Conservation (phyloP, 2,797 vertebrate species). For the Schizopygopsis malacanthus region DNA sequence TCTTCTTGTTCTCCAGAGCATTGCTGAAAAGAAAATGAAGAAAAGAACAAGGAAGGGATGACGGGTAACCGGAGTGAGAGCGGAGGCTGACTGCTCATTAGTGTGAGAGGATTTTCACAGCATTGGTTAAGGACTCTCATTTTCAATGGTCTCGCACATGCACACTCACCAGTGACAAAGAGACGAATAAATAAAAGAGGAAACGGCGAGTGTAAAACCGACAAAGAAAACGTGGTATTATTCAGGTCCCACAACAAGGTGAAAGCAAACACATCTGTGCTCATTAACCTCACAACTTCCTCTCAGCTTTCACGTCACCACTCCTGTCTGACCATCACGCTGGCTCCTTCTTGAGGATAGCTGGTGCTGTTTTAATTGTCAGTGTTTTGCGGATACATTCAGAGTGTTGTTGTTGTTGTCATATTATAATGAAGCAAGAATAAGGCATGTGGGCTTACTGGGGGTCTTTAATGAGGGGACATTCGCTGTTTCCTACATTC, state of each 20-base stretch:
- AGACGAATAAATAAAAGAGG: slow-evolving; percentile 28
- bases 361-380: slow-evolving; percentile 12
- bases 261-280: slow-evolving; percentile 26
- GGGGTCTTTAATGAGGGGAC: slow-evolving; percentile 23
- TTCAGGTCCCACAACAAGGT: slow-evolving; percentile 11
- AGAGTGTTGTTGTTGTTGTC: slow-evolving; percentile 15
- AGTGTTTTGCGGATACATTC: slow-evolving; percentile 13
- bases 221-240: slow-evolving; percentile 6
- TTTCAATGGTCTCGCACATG: slow-evolving; percentile 4
- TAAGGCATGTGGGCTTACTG: neutral
- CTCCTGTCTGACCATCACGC: neutral
- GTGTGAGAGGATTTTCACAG: neutral
- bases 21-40: slow-evolving; percentile 1
- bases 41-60: neutral
- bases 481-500: neutral
- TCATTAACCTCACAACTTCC: slow-evolving; percentile 32
- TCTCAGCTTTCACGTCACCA: neutral
- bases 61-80: neutral
- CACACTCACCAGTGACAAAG: slow-evolving; percentile 8
- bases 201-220: neutral
- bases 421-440: slow-evolving; percentile 22
- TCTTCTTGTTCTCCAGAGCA: neutral
- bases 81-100: slow-evolving; percentile 28
- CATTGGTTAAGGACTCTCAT: slow-evolving; percentile 20
- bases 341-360: neutral